Base-by-base conservation (phyloP, 2,888 invertebrate genomes). In the Cerceris ruficornis region DNA sequence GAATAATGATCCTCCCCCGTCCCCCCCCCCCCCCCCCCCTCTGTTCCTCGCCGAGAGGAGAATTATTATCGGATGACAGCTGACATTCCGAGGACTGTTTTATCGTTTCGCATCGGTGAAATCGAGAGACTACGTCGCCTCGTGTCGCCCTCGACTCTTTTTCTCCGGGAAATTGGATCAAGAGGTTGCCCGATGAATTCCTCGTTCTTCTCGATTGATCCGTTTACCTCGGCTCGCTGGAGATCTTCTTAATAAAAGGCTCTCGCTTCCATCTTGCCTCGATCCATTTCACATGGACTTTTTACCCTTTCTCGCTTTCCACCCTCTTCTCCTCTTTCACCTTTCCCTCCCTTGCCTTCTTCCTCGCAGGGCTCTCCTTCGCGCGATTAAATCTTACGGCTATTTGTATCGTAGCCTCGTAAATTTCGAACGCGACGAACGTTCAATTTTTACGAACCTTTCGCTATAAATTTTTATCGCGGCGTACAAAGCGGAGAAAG, bases 181-280 rank as follows among this genome's bases (percentile, higher is more conserved):
- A 69, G 52, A 68, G 60, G 67, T 75, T 70, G 79, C 75, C 72
- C 79, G 70, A 80, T 78, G 74, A 60, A 64, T 62, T 62, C 28
- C 77, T 60, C 68, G 68, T 77, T 78, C 54, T 72, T 68, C 77
- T 61, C 60, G 43, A 13, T 62, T 49, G 71, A 68, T 65, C 69
- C 77, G 64, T 77, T 71, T 69, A 68, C 76, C 60, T 58, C 60
- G 77, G 54, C 39, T 67, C 52, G 11, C 42, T 55, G 61, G 58
- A 49, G 54, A 46, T 41, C 50, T 15, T 2, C 59, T 49, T 41
- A 75, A 68, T 60, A 76, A 68, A 76, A 62, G 14, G 54, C 75
- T 58, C 62, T 76, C 54, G 59, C 28, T 28, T 28, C 28, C 28
- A 28, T 28, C 28, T 28, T 28, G 28, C 28, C 28, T 28, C 28